Conservation (phyloP, 2,797 vertebrate species). For the Glyptemys insculpta region DNA sequence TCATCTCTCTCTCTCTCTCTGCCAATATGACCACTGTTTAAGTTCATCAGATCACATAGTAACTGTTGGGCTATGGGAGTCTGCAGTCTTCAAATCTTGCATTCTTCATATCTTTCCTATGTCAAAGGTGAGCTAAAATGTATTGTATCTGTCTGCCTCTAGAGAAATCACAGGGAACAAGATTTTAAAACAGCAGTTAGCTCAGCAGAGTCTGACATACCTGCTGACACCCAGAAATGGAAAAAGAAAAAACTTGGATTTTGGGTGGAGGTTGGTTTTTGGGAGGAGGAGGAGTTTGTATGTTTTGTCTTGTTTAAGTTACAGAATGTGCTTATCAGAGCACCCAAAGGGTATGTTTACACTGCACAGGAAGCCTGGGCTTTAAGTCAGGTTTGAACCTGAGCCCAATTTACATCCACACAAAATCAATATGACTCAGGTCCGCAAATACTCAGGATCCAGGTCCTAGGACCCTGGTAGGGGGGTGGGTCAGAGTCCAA, state of each 20-base stretch:
- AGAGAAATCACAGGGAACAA: not conserved
- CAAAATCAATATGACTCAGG: not conserved
- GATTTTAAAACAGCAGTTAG: not conserved
- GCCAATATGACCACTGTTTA: not conserved
- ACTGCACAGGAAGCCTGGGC: not conserved
- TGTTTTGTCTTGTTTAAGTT: not conserved
- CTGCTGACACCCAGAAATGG: not conserved
- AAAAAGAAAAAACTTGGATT: not conserved
- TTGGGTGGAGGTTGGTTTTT: not conserved
- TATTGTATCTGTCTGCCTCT: not conserved
- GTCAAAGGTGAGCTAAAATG: not conserved
- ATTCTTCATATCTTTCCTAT: not conserved
- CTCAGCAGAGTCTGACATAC: not conserved
- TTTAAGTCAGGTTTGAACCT: not conserved
- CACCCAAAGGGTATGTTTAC: not conserved
- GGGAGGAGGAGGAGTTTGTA: too few species aligned
- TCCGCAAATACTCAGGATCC: not conserved
- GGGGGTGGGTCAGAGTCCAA: not conserved
- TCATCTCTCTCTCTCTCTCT: not conserved
- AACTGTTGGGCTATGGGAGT: not conserved
- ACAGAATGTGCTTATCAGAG: not conserved
- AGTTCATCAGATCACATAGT: not conserved
- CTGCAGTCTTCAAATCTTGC: not conserved
- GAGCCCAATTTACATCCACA: not conserved
- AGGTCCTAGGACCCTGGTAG: not conserved